Conservation (phyloP, 1,140 invertebrate genomes). For the Venturia canescens region DNA sequence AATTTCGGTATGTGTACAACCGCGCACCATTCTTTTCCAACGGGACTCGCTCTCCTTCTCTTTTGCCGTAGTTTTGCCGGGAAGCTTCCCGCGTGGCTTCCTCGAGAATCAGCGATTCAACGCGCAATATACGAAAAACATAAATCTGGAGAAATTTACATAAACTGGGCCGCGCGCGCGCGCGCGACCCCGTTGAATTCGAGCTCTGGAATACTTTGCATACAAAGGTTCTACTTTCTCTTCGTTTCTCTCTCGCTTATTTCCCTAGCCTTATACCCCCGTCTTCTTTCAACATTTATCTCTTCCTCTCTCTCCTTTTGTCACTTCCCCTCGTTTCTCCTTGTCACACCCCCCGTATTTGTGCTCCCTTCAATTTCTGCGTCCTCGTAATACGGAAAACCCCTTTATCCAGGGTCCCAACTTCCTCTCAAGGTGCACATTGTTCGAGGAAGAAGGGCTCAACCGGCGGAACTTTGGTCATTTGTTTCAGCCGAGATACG, state of each 20-base stretch:
- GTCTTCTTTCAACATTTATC: neutral
- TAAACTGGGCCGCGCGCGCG: no score
- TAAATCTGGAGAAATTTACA: conserved; percentile 61
- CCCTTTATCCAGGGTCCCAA: neutral
- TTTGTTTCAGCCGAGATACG: neutral
- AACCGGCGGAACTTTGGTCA: neutral
- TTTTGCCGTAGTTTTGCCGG: conserved; percentile 8
- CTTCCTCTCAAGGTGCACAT: neutral
- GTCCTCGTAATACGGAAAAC: neutral
- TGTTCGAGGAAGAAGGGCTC: neutral
- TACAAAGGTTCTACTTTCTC: conserved; percentile 53
- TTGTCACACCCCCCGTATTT: neutral
- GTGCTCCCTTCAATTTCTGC: conserved; percentile 32
- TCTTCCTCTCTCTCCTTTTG: neutral
- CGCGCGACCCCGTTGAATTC: conserved; percentile 53
- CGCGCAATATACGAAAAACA: conserved; percentile 51
- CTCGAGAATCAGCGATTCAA: conserved; percentile 52
- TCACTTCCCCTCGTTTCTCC: neutral
- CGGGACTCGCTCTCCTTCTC: conserved; percentile 11
- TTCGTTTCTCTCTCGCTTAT: conserved; percentile 9
- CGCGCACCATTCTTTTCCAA: neutral
- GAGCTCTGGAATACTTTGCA: conserved; percentile 57
- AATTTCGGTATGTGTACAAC: neutral
- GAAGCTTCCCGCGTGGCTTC: neutral
- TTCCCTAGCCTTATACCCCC: neutral